Evolutionary conservation across 1,140 invertebrate genomes (phyloP).

Genomic region (Ditylenchus dipsaci): DNA sequence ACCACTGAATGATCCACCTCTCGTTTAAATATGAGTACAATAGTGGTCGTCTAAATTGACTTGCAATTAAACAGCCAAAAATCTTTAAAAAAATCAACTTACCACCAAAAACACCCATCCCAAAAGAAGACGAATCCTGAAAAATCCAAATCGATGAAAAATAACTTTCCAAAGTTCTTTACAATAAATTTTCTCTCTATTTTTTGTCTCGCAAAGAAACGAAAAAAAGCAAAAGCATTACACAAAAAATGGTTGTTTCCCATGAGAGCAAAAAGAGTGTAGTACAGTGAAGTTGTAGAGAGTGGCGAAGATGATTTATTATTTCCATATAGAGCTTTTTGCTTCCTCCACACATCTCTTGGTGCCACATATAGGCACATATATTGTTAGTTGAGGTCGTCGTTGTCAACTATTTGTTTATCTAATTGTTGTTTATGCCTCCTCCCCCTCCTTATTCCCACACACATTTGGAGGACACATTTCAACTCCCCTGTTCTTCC

Average conservation of each 20-base stretch:
- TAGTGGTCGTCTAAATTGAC: constrained; percentile 69
- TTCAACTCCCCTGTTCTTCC: too few species aligned
- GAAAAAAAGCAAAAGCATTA: too few species aligned
- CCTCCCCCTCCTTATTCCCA: neutral
- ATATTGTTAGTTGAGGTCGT: too few species aligned
- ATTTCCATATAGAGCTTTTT: too few species aligned
- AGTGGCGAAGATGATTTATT: too few species aligned
- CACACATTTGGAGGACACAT: neutral
- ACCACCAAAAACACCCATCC: constrained; percentile 79
- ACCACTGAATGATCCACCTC: constrained; percentile 65
- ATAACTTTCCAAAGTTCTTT: neutral
- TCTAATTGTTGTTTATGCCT: neutral
- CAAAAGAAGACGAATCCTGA: constrained; percentile 87
- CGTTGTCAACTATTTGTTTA: neutral
- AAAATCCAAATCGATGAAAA: constrained; percentile 37
- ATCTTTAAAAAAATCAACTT: neutral
- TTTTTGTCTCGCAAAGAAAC: too few species aligned
- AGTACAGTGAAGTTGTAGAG: too few species aligned
- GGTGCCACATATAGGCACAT: too few species aligned
- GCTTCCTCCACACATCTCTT: too few species aligned
- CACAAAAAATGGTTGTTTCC: too few species aligned
- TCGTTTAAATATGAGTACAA: constrained; percentile 81
- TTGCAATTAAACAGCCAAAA: neutral
- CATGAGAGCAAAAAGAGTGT: too few species aligned
- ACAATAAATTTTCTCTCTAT: too few species aligned